Base-by-base conservation (phyloP, 2,113 vertebrate species). In the Castor canadensis region DNA sequence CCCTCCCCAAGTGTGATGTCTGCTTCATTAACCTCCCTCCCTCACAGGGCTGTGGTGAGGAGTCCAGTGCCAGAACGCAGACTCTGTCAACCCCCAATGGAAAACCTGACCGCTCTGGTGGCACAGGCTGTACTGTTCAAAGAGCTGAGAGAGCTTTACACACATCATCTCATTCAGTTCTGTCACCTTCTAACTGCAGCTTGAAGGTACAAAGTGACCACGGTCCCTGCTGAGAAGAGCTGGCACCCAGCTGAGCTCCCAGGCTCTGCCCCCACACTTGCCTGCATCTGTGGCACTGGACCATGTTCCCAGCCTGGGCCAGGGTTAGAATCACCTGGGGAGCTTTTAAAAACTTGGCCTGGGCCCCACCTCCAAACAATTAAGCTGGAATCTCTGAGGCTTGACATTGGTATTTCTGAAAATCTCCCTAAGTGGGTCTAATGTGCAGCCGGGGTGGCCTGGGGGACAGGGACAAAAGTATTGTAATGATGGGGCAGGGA, bases 381-480 rank as follows among this genome's bases (percentile, higher is more conserved):
- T 77, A 87, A 94, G 83, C 72, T 58, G 82, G 47, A 75, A 45
- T 80, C 75, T 81, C 88, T 87, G 85, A 73, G 69, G 40, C 72
- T 85, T 72, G 72, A 81, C 40, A 66, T 19, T 52, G 56, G 32
- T 77, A 82, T 85, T 93, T 96, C 84, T 84, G 47, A 73, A 81
- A 96, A 90, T 91, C 81, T 92, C 77, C 52, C 32, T 81, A 66
- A 71, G 79, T 56, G 38, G 79, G 58, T 89, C 77, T 94, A 81
- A 86, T 71, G 22, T 85, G 67, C 76, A 84, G 76, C 71, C 85
- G 81, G 45, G 88, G 87, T 96, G 88, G 94, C 81, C 86, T 76
- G 56, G 54, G 56, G 71, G 89, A 90, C 45, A 89, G 82, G 85
- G 81, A 91, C 2, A 62, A 76, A 89, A 95, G 17, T 43, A 91